A percentile compares a stretch with the other conserved stretches of the same genome.
phyloP scores from a whole-genome alignment of 2,797 vertebrate species.

The Sebastes oblongus region DNA sequence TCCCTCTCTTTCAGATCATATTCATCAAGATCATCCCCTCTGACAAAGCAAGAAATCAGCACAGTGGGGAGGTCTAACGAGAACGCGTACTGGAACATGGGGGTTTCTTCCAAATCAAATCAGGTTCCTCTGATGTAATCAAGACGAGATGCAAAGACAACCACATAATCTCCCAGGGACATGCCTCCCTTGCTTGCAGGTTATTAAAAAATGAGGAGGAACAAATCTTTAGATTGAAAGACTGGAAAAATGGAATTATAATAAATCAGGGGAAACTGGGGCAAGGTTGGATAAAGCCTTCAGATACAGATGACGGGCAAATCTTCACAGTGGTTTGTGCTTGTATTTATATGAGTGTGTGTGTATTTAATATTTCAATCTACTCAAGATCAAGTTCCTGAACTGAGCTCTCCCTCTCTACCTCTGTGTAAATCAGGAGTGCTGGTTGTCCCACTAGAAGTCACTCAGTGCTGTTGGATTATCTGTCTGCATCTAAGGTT shows the following conservation, averaged over 20 bases:
- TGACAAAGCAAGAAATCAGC: constrained; percentile 76
- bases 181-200: constrained; percentile 68
- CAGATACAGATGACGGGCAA: constrained; percentile 77
- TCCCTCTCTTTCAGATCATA: constrained; percentile 77
- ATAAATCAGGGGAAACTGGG: constrained; percentile 78
- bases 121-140: constrained; percentile 81
- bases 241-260: constrained; percentile 83
- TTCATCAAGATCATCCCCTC: constrained; percentile 80
- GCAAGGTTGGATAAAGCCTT: constrained; percentile 82
- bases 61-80: constrained; percentile 68
- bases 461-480: not conserved
- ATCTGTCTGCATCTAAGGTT: constrained; percentile 24
- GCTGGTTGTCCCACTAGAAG: constrained; percentile 1
- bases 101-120: constrained; percentile 80
- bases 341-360: not conserved
- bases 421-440: constrained; percentile 3
- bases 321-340: constrained; percentile 72
- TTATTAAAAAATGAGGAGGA: constrained; percentile 82
- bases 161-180: constrained; percentile 76
- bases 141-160: constrained; percentile 80
- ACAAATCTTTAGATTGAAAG: constrained; percentile 84
- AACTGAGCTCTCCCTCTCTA: constrained; percentile 32
- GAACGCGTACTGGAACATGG: constrained; percentile 58
- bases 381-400: constrained; percentile 64
- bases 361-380: constrained; percentile 60